Base-by-base conservation (phyloP, 1,140 invertebrate genomes). In the Latrodectus geometricus region DNA sequence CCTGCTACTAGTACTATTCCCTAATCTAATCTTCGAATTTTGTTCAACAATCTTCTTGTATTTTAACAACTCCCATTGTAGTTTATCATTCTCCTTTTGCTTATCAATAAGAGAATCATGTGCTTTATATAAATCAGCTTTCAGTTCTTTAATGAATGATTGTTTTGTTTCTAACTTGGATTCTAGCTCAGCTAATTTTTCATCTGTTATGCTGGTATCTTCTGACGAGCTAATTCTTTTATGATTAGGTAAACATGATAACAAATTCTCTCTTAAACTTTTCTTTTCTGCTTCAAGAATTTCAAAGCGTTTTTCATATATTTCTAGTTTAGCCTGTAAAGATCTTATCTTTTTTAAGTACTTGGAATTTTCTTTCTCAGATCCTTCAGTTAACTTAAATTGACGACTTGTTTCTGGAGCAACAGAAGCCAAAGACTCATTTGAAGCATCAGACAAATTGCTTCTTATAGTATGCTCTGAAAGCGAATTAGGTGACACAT, bases 101-200 rank as follows among this genome's bases (percentile, higher is more conserved):
- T 77, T 86, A 17, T 86, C 65, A 15, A 77, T 50, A 8, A 86
- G 52, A 20, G 75, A 56, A 72, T 86, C 68, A 20, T 20, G 76
- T 17, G 74, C 76, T 70, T 72, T 86, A 15, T n/a, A 56, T 49
- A 86, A 21, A 35, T 86, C 75, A 56, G 12, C 52, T 70, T 78
- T 86, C n/a, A 86, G n/a, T 56, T 86, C 83, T 61, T 75, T 80
- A 48, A 87, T 75, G n/a, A 80, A 80, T 5, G 70, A 74, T 20
- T 72, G 21, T 61, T 80, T 75, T 11, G 69, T 68, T 56, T 87
- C 56, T 35, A 87, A 21, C 23, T 79, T 66, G 66, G n/a, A n/a
- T 56, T 87, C 52, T 11, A 87, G 11, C 9, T 87, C 85, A 54
- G 14, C 7, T 68, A 87, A 15, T 75, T 87, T 74, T 70, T 54